A percentile compares a stretch with the other conserved stretches of the same genome.
Conservation (phyloP, 23 tunicate species). For the Trididemnum miniatum region DNA sequence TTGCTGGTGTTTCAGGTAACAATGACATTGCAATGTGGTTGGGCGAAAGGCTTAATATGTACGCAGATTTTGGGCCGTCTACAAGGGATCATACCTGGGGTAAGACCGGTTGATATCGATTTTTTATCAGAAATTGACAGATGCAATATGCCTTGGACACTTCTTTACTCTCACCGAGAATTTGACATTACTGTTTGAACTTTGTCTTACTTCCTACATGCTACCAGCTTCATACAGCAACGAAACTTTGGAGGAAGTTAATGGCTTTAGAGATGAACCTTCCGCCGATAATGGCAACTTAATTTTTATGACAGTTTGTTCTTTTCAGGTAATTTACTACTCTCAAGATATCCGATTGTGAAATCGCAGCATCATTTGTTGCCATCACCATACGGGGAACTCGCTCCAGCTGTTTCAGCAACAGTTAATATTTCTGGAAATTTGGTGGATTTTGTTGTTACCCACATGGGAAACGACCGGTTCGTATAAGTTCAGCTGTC, state of each 20-base stretch:
- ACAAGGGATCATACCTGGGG: constrained; percentile 86
- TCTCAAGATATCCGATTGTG: constrained; percentile 66
- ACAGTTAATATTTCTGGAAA: constrained; percentile 56
- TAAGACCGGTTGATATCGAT: too few relatives aligned
- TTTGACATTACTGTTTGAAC: too few relatives aligned
- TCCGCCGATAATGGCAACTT: too few relatives aligned
- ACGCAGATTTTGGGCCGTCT: constrained; percentile 71
- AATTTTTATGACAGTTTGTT: background rate
- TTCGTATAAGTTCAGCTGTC: too few relatives aligned
- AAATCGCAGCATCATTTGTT: constrained; percentile 62
- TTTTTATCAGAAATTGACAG: too few relatives aligned
- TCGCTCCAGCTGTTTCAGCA: constrained; percentile 72
- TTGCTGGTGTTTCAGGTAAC: constrained; percentile 44
- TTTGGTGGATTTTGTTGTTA: constrained; percentile 62
- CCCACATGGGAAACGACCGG: constrained; percentile 84
- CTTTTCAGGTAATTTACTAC: constrained; percentile 42
- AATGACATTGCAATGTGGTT: constrained; percentile 79
- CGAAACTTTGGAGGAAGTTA: background rate
- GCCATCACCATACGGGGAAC: constrained; percentile 70
- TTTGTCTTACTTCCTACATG: too few relatives aligned
- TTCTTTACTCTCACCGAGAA: too few relatives aligned
- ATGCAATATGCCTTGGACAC: too few relatives aligned
- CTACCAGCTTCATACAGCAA: background rate
- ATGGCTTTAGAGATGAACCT: too few relatives aligned
- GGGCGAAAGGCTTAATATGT: constrained; percentile 57